phyloP scores from a whole-genome alignment of 2,797 vertebrate genomes.

The Pteronotus mesoamericanus region DNA sequence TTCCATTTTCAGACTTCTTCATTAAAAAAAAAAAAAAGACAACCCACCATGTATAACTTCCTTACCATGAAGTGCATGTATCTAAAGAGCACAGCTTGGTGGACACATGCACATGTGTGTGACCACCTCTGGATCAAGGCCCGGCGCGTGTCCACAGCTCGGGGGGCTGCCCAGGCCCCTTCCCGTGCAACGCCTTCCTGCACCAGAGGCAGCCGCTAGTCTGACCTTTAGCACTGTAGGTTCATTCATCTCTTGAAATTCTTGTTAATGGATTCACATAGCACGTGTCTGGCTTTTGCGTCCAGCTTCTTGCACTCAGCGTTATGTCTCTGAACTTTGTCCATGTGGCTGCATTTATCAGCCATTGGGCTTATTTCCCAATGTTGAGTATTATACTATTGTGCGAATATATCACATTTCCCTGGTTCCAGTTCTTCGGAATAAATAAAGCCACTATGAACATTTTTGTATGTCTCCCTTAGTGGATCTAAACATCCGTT shows the following conservation, averaged over 20 bases:
- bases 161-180: accelerated
- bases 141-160: not conserved
- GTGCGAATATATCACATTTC: not conserved
- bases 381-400: not conserved
- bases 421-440: not conserved
- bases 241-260: not conserved
- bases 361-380: not conserved
- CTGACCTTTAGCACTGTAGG: too few relatives aligned
- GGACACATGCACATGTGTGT: too few relatives aligned
- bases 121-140: not conserved
- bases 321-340: not conserved
- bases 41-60: not conserved
- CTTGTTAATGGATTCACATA: not conserved
- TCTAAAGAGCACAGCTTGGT: not conserved
- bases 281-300: not conserved
- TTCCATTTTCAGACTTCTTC: not conserved
- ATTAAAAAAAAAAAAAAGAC: not conserved
- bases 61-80: not conserved
- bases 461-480: not conserved
- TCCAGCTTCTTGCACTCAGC: not conserved
- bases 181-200: accelerated
- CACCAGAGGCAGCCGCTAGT: not conserved
- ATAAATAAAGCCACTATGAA: not conserved
- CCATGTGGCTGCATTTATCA: too few relatives aligned
- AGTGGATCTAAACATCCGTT: not conserved